Evolutionary conservation across 2,888 invertebrate species (phyloP), one percentile per base, ranked within the genome.

Genomic region (Parthenolecanium corni): DNA sequence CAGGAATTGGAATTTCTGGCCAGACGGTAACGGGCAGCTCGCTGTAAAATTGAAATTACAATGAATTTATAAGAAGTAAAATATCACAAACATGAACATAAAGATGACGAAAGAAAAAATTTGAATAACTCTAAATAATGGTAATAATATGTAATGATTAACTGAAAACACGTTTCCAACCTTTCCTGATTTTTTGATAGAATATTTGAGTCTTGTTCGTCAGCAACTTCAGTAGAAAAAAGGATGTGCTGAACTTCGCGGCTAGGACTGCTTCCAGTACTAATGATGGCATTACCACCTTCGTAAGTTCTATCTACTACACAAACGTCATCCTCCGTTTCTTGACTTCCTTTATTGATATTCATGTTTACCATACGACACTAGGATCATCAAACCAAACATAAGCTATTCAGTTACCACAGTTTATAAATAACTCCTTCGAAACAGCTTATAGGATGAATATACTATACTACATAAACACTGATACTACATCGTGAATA

Each of bases 201-300:
- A 16, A 57, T 46, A 57, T 24, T 25, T n/a, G 24, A 31, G 9
- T 25, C 25, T 0, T 24, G 24, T 20, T 57, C 46, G 25, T 46
- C 47, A 16, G 24, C 36, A 2, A n/a, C 62, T 9, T 49, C 23
- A 36, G 12, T 40, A 47, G 84, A 79, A 4, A 85, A 82, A 73
- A 92, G 78, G 68, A 92, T 92, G 76, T 91, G 86, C 72, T 89
- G 84, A 21, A 92, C 92, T 76, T 93, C 92, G 21, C 89, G 79
- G 70, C 90, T 90, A 4, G 92, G 90, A 73, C 89, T 90, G 65
- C 90, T 90, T 14, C 88, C 88, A n/a, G 85, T 87, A 57, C 89
- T 89, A 5, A 47, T 36, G 2, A 65, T 65, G 36, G 52, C 52
- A 36, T 52, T 52, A 4, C 52, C 62, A 18, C 56, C 56, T 9